Base-by-base conservation (phyloP, 2,888 invertebrate genomes). In the Noctua janthe region DNA sequence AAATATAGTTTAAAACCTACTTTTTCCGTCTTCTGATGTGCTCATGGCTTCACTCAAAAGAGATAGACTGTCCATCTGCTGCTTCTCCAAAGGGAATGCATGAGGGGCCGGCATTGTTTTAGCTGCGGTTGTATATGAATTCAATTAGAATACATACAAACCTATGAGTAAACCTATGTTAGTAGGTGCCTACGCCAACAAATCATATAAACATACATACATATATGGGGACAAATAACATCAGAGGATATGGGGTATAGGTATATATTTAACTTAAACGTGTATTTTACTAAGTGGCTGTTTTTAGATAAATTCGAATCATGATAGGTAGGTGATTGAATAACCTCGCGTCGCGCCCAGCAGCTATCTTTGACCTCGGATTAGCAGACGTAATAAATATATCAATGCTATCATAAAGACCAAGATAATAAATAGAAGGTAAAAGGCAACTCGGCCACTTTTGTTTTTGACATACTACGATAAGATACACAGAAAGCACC, bases 341-440 rank as follows among this genome's bases (percentile, higher is more conserved):
- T 62, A 51, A 51, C 20, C 43, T n/a, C n/a, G 39, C 54, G 10
- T n/a, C 35, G 69, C 56, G 29, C 71, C 49, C 39, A 15, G 66
- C 11, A 20, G 76, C 70, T 82, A 85, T 80, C 80, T 74, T 39
- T 80, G 74, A 80, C 82, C 82, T 82, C 73, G 82, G 77, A 81
- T 83, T 29, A 81, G 29, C 56, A 51, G 56, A 71, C 51, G 56
- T 49, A 66, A 66, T 66, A 64, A 78, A 71, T 62, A 39, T 79
- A 73, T 70, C 84, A 71, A 56, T 70, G 15, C 59, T 56, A 84
- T 80, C 49, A 51, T 59, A 35, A 80, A 80, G 23, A 74, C n/a
- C 82, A 82, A 82, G 80, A 70, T 84, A 72, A 71, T 39, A 70
- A 62, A 71, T 23, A 49, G 54, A 82, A 70, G 76, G n/a, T 39